Base-by-base conservation (phyloP, 2,113 vertebrate genomes). In the Nibea albiflora region DNA sequence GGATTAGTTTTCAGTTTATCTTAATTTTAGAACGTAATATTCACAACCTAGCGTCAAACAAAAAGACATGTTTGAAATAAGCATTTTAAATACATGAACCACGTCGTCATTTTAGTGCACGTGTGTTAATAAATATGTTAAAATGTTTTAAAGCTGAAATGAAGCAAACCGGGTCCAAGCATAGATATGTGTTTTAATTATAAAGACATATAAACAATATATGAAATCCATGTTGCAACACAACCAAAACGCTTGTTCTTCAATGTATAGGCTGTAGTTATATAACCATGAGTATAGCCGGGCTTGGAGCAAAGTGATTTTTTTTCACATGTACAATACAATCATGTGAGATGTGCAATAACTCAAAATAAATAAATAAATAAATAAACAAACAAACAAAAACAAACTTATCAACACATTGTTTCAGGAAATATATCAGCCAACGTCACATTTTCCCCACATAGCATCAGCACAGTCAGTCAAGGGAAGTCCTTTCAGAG, bases 121-220 rank as follows among this genome's bases (percentile, higher is more conserved):
- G 8, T 11, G 11, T 28, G 31, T 35, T 22, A 16, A 44, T 49
- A 52, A 57, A 77, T 19, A 46, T 24, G 19, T 80, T 9, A 46
- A 46, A 6, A 28, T 35, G 22, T 16, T 61, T 54, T 54, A 67
- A 68, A 64, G 50, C 26, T 62, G 76, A 92, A 88, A 90, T 80
- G 71, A 92, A 84, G 76, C 77, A 93, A 92, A 83, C 53, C 78
- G 69, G 78, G 64, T 90, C 83, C 89, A 91, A 91, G 91, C 93
- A 94, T 95, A 96, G 87, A 94, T 89, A 95, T 94, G 93, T 94
- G 86, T 95, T 97, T 97, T 96, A 96, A 94, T 96, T 96, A 97
- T 96, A 96, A 97, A 97, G 93, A 97, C 96, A 97, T 95, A 96
- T 96, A 96, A 97, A 96, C 96, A 96, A 83, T 96, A 95, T 94